phyloP scores from a whole-genome alignment of 2,113 vertebrate species.

The Erinaceus europaeus region DNA sequence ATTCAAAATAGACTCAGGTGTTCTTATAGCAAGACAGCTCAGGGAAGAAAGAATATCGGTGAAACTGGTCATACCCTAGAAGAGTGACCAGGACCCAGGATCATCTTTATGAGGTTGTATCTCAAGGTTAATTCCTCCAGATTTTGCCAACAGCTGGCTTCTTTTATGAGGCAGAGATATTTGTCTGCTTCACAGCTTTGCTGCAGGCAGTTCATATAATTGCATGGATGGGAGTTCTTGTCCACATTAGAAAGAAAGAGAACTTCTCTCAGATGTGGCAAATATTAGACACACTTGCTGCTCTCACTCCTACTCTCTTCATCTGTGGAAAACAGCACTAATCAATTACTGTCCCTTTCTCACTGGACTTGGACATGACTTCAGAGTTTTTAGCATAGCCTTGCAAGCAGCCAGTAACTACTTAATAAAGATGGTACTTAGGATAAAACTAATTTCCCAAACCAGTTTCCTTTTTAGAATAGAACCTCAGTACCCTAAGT shows the following conservation, averaged over 20 bases:
- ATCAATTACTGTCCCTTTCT: conserved; percentile 4
- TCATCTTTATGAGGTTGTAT: neutral
- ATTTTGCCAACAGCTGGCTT: neutral
- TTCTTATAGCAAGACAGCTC: neutral
- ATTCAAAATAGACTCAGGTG: neutral
- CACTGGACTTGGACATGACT: neutral
- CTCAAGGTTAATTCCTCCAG: neutral
- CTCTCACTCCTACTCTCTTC: conserved; percentile 19
- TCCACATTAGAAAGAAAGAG: conserved; percentile 13
- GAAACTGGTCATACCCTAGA: rapidly evolving
- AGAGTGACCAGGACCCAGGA: neutral
- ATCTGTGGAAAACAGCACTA: conserved; percentile 29
- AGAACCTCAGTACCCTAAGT: neutral
- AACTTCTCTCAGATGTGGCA: conserved; percentile 39
- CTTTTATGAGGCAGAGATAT: neutral
- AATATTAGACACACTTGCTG: conserved; percentile 2
- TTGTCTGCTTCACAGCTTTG: neutral
- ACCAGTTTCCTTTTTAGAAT: neutral
- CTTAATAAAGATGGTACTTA: neutral
- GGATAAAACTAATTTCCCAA: neutral
- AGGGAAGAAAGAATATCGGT: neutral
- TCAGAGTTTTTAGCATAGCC: neutral
- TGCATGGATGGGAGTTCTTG: conserved; percentile 12
- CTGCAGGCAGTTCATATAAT: neutral
- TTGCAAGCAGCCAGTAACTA: neutral